Evolutionary conservation across 2,888 invertebrate species (phyloP).

Genomic region (Argynnis bischoffii): DNA sequence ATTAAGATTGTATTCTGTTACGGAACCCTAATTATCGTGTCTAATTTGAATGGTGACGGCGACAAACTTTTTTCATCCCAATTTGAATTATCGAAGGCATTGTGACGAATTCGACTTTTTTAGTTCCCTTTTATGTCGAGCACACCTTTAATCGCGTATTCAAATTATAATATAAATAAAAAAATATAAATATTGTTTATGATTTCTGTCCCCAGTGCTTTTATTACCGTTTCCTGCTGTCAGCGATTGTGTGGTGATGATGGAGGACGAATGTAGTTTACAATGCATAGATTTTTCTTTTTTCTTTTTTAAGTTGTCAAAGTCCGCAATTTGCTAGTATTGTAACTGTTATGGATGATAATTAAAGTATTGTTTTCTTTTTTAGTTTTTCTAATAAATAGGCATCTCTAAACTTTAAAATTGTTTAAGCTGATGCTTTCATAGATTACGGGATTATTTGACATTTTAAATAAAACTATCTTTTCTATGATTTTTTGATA

Average conservation of each 20-base stretch:
- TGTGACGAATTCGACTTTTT: constrained; percentile 57
- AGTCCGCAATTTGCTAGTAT: constrained; percentile 45
- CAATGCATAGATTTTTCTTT: constrained; percentile 40
- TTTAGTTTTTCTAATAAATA: constrained; percentile 1
- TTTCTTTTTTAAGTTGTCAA: constrained; percentile 40
- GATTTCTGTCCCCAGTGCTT: constrained; percentile 64
- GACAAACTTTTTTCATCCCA: constrained; percentile 59
- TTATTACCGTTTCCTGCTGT: constrained; percentile 76
- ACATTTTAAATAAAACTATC: too few species aligned
- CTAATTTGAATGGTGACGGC: constrained; percentile 72
- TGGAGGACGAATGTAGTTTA: constrained; percentile 59
- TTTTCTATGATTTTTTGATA: too few species aligned
- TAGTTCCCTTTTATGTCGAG: constrained; percentile 49
- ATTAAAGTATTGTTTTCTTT: constrained; percentile 18
- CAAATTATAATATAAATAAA: constrained; percentile 59
- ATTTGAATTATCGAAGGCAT: constrained; percentile 60
- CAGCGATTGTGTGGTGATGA: constrained; percentile 68
- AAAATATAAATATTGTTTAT: constrained; percentile 70
- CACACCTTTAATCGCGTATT: constrained; percentile 66
- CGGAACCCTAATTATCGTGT: constrained; percentile 63
- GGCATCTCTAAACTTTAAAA: not conserved
- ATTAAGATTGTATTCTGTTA: constrained; percentile 18
- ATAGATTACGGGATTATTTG: too few species aligned
- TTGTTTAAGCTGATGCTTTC: too few species aligned
- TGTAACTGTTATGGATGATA: constrained; percentile 33